Evolutionary conservation across 2,797 vertebrate species (phyloP).

Genomic region (Rhynchonycteris naso): DNA sequence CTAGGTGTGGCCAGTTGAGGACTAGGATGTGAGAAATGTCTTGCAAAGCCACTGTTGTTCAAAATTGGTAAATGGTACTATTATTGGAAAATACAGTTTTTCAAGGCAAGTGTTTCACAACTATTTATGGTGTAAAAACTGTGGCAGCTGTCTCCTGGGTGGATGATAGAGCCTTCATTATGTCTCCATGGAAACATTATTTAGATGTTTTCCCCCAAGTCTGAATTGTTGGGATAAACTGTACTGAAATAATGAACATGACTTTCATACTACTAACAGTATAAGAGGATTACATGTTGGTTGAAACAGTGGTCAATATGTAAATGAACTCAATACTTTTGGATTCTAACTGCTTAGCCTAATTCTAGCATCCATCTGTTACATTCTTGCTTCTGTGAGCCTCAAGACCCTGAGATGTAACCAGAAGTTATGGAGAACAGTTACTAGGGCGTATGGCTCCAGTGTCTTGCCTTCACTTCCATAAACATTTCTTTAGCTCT

Average conservation of each 20-base stretch:
- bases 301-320: not conserved
- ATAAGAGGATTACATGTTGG: not conserved
- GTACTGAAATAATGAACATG: not conserved
- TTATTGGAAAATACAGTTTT: not conserved
- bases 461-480: not conserved
- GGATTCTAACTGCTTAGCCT: not conserved
- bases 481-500: not conserved
- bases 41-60: not conserved
- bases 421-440: not conserved
- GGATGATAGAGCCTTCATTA: not conserved
- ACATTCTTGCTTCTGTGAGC: not conserved
- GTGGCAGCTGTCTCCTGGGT: not conserved
- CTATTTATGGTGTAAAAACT: not conserved
- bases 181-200: not conserved
- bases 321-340: not conserved
- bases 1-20: not conserved
- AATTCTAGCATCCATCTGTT: slow-evolving; percentile 27
- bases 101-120: not conserved
- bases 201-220: not conserved
- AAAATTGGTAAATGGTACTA: not conserved
- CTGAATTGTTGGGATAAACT: slow-evolving; percentile 14
- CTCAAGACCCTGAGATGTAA: not conserved
- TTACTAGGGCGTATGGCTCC: not conserved
- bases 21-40: not conserved
- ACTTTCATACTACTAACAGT: not conserved